A percentile compares a stretch with the other conserved stretches of the same genome.
These are phyloP conservation scores for Alloplasta piceator DNA, from an alignment of 2,888 invertebrate genomes.

Conservation along the genomic window DNA sequence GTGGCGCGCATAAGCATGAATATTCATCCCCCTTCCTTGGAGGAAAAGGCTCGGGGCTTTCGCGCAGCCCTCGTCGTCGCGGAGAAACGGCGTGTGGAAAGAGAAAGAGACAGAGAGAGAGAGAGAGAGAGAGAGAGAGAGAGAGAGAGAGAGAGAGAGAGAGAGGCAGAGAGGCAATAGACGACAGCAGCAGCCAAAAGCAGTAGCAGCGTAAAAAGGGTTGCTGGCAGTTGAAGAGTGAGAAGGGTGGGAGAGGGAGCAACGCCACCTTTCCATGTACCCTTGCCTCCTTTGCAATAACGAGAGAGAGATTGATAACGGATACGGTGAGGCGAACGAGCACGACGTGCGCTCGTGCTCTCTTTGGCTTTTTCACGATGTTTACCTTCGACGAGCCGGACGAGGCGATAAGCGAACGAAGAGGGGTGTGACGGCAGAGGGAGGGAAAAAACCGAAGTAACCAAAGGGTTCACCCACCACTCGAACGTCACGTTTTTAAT, in stretches of 20 bases:
- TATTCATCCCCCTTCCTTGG: conserved; percentile 81
- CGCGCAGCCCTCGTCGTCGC: conserved; percentile 65
- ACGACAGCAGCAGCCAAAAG: conserved; percentile 62
- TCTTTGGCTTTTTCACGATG: conserved; percentile 82
- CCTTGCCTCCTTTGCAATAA: conserved; percentile 61
- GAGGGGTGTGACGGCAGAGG: conserved; percentile 65
- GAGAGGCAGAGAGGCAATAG: conserved; percentile 54
- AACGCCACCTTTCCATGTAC: conserved; percentile 34
- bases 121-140: conserved; percentile 36
- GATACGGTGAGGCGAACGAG: conserved; percentile 72
- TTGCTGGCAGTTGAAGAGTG: conserved; percentile 59
- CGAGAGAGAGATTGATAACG: conserved; percentile 81
- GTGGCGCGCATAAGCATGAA: conserved; percentile 79
- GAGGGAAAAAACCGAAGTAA: conserved; percentile 48
- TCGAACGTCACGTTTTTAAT: conserved; percentile 79
- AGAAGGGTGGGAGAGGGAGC: conserved; percentile 49
- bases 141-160: conserved; percentile 38
- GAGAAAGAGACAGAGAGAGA: conserved; percentile 35
- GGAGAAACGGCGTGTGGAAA: conserved; percentile 50
- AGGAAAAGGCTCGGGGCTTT: conserved; percentile 72
- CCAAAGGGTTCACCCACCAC: conserved; percentile 72
- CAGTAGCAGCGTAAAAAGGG: conserved; percentile 58
- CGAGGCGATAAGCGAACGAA: conserved; percentile 76
- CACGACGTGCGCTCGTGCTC: conserved; percentile 66
- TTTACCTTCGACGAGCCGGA: conserved; percentile 78